phyloP scores from a whole-genome alignment of 2,113 vertebrate genomes.

The Willisornis vidua region DNA sequence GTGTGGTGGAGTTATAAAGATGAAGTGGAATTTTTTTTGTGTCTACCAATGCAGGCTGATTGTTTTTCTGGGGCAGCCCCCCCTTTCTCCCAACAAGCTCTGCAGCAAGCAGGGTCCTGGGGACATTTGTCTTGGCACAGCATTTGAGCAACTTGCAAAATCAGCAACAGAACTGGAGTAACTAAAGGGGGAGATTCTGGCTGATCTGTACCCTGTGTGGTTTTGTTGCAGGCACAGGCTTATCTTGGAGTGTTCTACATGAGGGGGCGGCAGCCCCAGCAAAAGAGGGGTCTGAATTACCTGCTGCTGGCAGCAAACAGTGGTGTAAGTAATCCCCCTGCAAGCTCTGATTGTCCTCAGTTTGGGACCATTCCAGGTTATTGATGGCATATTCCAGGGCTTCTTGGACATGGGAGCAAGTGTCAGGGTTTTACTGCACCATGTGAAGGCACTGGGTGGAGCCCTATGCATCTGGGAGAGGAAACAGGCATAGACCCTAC shows the following conservation, averaged over 20 bases:
- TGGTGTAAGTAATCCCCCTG: constrained; percentile 68
- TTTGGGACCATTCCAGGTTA: not conserved
- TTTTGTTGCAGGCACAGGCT: constrained; percentile 84
- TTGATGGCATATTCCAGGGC: not conserved
- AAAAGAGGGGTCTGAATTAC: constrained; percentile 78
- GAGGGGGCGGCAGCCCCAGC: constrained; percentile 72
- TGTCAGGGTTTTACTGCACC: not conserved
- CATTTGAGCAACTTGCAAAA: not conserved
- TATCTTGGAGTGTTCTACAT: constrained; percentile 87
- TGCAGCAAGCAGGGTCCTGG: not conserved
- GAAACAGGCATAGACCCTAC: not conserved
- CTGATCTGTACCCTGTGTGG: not conserved
- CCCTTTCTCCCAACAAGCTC: not conserved
- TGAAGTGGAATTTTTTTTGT: not conserved
- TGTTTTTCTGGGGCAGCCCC: not conserved
- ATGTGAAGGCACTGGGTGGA: not conserved
- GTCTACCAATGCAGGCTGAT: not conserved
- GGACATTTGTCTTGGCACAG: not conserved
- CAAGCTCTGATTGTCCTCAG: not conserved
- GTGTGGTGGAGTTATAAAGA: not conserved
- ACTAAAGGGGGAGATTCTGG: not conserved
- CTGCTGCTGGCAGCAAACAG: constrained; percentile 85
- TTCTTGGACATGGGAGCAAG: not conserved
- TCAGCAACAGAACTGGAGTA: not conserved
- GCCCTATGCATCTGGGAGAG: not conserved